phyloP scores from a whole-genome alignment of 2,888 invertebrate genomes.

The Pachymerium ferrugineum region DNA sequence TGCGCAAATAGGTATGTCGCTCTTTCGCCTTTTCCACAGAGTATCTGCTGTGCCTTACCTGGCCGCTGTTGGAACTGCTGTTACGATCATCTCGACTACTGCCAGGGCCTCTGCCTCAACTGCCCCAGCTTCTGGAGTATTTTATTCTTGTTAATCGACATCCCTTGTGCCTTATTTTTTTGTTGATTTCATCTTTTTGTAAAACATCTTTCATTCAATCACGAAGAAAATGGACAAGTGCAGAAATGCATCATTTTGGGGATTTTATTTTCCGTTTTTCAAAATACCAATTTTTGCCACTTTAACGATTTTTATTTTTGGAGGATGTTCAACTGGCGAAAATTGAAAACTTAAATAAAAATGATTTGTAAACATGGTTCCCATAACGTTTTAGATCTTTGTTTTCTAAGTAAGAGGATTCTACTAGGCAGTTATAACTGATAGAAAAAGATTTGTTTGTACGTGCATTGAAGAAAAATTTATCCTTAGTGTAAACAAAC shows the following conservation, averaged over 20 bases:
- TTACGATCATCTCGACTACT: constrained; percentile 23
- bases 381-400: no score
- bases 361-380: no score
- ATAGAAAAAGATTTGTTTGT: neutral
- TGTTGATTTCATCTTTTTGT: constrained; percentile 29
- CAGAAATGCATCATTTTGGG: neutral
- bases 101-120: constrained; percentile 32
- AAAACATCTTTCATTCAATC: neutral
- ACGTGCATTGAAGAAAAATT: neutral
- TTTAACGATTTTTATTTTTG: no score
- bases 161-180: constrained; percentile 32
- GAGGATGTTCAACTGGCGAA: no score
- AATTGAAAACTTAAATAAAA: no score
- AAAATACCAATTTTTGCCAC: no score
- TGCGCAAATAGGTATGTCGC: constrained; percentile 24
- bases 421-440: no score
- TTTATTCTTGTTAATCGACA: constrained; percentile 30
- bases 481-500: neutral
- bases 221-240: neutral
- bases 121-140: constrained; percentile 32
- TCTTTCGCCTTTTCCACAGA: constrained; percentile 16
- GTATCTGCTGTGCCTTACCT: constrained; percentile 13
- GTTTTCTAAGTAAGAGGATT: no score
- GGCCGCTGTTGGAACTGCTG: constrained; percentile 28
- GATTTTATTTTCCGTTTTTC: no score